These are phyloP conservation scores for Malurus cyaneus DNA, from an alignment of 2,113 vertebrate species.

Conservation along the genomic window DNA sequence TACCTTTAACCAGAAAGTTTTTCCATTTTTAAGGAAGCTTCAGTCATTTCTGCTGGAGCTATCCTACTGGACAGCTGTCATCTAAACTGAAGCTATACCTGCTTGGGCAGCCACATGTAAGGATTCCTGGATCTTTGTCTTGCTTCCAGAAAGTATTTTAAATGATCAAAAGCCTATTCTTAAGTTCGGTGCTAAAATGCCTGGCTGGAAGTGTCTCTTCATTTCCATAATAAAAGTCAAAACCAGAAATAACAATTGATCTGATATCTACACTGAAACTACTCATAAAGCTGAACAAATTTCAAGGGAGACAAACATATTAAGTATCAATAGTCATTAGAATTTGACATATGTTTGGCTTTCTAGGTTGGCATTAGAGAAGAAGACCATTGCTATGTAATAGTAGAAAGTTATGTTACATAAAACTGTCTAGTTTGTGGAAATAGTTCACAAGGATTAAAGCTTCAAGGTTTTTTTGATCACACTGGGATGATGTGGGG, in stretches of 20 bases:
- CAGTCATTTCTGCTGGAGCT: not conserved
- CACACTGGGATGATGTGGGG: not conserved
- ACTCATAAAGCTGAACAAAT: not conserved
- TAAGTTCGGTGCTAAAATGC: not conserved
- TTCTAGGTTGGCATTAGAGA: not conserved
- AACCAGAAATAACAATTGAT: not conserved
- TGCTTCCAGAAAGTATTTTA: not conserved
- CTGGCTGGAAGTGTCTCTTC: not conserved
- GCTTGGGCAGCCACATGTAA: not conserved
- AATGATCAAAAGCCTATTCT: not conserved
- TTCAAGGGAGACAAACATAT: not conserved
- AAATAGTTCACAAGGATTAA: not conserved
- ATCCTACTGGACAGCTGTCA: not conserved
- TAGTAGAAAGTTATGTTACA: not conserved
- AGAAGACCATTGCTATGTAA: not conserved
- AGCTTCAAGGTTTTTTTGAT: not conserved
- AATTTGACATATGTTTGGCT: not conserved
- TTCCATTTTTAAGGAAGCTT: not conserved
- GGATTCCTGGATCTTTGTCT: not conserved
- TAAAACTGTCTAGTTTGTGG: not conserved
- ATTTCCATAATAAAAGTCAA: not conserved
- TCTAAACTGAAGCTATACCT: not conserved
- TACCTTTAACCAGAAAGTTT: not conserved
- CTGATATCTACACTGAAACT: not conserved
- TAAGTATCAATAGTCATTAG: not conserved